phyloP scores from a whole-genome alignment of 2,113 vertebrate species.

The Spizaetus ornatus region DNA sequence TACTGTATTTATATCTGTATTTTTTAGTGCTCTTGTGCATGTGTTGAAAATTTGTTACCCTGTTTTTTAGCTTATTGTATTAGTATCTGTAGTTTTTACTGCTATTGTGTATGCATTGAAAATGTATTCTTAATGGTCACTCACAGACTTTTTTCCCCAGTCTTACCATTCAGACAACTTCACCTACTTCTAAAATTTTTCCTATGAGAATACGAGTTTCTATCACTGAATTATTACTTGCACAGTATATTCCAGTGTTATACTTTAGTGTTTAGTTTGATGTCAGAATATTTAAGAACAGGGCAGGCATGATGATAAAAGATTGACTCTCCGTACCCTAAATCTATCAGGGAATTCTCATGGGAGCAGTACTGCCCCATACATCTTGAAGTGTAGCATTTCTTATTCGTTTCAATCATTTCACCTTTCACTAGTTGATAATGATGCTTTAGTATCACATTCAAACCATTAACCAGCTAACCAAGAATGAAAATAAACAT shows the following conservation, averaged over 20 bases:
- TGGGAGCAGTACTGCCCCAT: neutral
- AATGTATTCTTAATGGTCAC: neutral
- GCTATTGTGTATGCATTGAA: neutral
- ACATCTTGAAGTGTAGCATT: slow-evolving; percentile 21
- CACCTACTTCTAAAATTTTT: neutral
- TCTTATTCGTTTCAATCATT: slow-evolving; percentile 33
- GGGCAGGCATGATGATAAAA: neutral
- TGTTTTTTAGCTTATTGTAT: neutral
- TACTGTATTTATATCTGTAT: neutral
- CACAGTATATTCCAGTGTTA: neutral
- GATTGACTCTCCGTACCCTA: neutral
- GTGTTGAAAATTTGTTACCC: neutral
- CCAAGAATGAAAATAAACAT: slow-evolving; percentile 33
- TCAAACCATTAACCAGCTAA: slow-evolving; percentile 20
- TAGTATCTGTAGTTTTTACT: neutral
- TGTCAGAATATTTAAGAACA: slow-evolving; percentile 18
- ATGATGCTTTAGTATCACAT: neutral
- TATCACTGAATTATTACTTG: neutral
- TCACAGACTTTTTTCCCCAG: neutral
- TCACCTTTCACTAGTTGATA: slow-evolving; percentile 7
- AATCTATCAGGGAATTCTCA: slow-evolving; percentile 7
- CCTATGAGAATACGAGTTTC: neutral
- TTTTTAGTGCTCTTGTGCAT: neutral
- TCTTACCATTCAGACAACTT: neutral
- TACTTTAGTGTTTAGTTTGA: neutral